Evolutionary conservation across 2,797 vertebrate genomes (phyloP).

Genomic region (Lithobates pipiens): DNA sequence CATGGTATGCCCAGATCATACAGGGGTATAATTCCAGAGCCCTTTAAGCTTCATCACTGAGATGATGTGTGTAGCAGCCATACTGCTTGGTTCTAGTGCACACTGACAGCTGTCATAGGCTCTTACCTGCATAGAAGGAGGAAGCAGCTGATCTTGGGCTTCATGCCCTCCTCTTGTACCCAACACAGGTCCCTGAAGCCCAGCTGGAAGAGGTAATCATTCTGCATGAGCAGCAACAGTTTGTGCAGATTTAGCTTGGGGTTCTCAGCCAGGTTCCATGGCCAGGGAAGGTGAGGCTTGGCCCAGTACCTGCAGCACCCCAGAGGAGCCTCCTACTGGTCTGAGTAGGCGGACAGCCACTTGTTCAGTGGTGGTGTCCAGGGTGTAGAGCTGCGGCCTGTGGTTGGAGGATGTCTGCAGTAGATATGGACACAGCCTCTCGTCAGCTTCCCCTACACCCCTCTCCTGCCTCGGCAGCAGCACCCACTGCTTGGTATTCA

Average conservation of each 20-base stretch:
- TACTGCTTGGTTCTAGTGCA: too few relatives aligned
- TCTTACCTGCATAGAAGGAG: too few relatives aligned
- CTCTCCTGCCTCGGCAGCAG: slow-evolving; percentile 85
- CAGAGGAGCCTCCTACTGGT: slow-evolving; percentile 68
- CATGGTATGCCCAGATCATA: too few relatives aligned
- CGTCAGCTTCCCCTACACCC: slow-evolving; percentile 87
- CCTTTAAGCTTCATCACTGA: too few relatives aligned
- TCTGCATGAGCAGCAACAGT: slow-evolving; percentile 93
- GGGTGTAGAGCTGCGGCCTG: slow-evolving; percentile 90
- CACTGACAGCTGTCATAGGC: too few relatives aligned
- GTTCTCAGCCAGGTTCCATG: slow-evolving; percentile 2
- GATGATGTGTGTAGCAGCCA: too few relatives aligned
- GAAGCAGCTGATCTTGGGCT: too few relatives aligned
- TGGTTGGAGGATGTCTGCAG: slow-evolving; percentile 80
- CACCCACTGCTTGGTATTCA: slow-evolving; percentile 80
- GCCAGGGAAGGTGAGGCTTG: slow-evolving; percentile 61
- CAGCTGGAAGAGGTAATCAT: slow-evolving; percentile 96
- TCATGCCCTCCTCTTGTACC: slow-evolving; percentile 83
- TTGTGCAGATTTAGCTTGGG: slow-evolving; percentile 85
- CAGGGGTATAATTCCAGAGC: too few relatives aligned
- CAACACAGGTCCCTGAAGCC: slow-evolving; percentile 95
- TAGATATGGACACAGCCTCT: slow-evolving; percentile 90
- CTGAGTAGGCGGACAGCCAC: slow-evolving; percentile 83
- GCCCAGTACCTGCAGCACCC: slow-evolving; percentile 80
- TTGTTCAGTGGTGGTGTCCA: slow-evolving; percentile 90